phyloP scores from a whole-genome alignment of 2,113 vertebrate species.

The Picathartes gymnocephalus region DNA sequence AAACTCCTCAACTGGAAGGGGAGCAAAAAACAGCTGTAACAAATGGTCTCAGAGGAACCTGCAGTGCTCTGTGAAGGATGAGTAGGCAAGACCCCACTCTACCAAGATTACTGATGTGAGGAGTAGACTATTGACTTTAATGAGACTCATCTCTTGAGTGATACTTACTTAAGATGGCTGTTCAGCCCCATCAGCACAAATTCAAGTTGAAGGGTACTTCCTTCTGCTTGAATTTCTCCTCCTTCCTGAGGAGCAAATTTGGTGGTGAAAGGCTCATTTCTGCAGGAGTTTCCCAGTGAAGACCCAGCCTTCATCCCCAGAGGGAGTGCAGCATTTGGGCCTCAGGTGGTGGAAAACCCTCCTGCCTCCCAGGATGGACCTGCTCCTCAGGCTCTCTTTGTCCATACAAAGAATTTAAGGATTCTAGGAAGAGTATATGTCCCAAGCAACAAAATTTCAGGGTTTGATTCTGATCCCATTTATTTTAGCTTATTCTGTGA shows the following conservation, averaged over 20 bases:
- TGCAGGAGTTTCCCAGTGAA: neutral
- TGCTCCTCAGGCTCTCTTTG: neutral
- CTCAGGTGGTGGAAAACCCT: neutral
- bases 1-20: constrained; percentile 31
- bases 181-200: constrained; percentile 43
- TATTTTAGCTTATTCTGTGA: neutral
- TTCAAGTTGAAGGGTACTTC: neutral
- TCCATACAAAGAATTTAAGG: neutral
- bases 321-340: neutral
- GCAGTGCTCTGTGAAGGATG: constrained; percentile 9
- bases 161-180: neutral
- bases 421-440: neutral
- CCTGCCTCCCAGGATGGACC: neutral
- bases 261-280: neutral
- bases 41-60: constrained; percentile 21
- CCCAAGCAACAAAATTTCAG: neutral
- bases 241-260: neutral
- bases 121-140: constrained; percentile 21
- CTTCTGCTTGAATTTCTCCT: neutral
- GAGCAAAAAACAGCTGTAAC: constrained; percentile 19
- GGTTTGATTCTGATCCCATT: neutral
- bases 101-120: constrained; percentile 13
- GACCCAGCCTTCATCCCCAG: neutral
- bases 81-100: neutral
- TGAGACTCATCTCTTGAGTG: neutral